Evolutionary conservation across 2,113 vertebrate species (phyloP).

Genomic region (Piaya cayana): DNA sequence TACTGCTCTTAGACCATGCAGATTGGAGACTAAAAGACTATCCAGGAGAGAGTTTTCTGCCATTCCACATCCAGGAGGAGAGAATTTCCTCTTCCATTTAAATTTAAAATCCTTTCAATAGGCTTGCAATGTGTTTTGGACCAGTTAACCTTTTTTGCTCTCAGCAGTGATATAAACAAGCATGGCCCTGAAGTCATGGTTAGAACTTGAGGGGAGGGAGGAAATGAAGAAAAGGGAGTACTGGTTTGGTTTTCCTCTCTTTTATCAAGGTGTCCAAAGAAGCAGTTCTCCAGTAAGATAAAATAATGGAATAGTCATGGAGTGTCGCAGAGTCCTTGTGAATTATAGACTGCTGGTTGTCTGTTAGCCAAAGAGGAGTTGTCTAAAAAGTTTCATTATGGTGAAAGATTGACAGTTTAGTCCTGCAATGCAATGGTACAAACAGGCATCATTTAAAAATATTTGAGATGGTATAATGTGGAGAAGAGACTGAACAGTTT

Average conservation of each 20-base stretch:
- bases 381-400: neutral
- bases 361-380: neutral
- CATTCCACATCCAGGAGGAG: neutral
- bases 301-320: neutral
- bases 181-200: neutral
- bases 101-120: neutral
- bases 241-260: neutral
- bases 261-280: neutral
- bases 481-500: neutral
- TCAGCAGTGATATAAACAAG: neutral
- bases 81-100: neutral
- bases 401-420: neutral
- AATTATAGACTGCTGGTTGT: neutral
- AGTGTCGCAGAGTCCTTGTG: neutral
- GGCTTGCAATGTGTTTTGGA: neutral
- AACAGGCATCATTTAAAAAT: neutral
- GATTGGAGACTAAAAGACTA: neutral
- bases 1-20: neutral
- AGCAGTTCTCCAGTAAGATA: neutral
- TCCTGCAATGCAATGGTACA: neutral
- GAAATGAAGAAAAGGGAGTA: neutral
- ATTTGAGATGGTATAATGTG: neutral
- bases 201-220: neutral
- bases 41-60: neutral
- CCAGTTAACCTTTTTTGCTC: rapidly evolving